These are phyloP conservation scores for Venustoraphidia nigricollis DNA, from an alignment of 2,888 invertebrate species.

Conservation along the genomic window DNA sequence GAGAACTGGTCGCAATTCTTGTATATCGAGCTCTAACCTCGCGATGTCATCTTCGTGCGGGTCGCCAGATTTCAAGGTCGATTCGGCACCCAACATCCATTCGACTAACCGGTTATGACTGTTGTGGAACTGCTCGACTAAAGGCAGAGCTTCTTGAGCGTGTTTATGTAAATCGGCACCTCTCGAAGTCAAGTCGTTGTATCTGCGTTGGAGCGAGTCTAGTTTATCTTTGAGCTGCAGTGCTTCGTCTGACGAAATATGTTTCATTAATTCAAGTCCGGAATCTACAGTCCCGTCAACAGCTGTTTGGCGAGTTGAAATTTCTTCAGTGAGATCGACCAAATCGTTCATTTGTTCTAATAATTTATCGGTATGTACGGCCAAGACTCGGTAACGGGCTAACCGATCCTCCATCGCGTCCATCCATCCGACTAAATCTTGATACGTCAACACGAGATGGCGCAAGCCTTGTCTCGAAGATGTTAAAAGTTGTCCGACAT, in stretches of 20 bases:
- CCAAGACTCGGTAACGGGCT: conserved; percentile 63
- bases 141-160: conserved; percentile 78
- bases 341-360: conserved; percentile 86
- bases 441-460: conserved; percentile 79
- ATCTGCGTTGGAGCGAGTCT: conserved; percentile 76
- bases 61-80: conserved; percentile 74
- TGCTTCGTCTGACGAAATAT: conserved; percentile 88
- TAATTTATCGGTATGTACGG: conserved; percentile 82
- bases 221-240: conserved; percentile 84
- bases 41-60: conserved; percentile 75
- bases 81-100: conserved; percentile 90
- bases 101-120: conserved; percentile 76
- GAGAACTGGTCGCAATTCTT: conserved; percentile 73
- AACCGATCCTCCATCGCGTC: conserved; percentile 75
- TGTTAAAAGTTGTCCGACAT: conserved; percentile 63
- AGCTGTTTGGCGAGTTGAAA: conserved; percentile 70
- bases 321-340: conserved; percentile 78
- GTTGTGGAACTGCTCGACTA: conserved; percentile 87
- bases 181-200: conserved; percentile 68
- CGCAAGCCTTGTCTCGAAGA: conserved; percentile 78
- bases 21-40: conserved; percentile 69
- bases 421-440: conserved; percentile 91
- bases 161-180: conserved; percentile 70
- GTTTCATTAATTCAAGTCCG: conserved; percentile 87
- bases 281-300: conserved; percentile 84